These are phyloP conservation scores for Prenolepis imparis DNA, from an alignment of 2,888 invertebrate genomes.

Conservation along the genomic window DNA sequence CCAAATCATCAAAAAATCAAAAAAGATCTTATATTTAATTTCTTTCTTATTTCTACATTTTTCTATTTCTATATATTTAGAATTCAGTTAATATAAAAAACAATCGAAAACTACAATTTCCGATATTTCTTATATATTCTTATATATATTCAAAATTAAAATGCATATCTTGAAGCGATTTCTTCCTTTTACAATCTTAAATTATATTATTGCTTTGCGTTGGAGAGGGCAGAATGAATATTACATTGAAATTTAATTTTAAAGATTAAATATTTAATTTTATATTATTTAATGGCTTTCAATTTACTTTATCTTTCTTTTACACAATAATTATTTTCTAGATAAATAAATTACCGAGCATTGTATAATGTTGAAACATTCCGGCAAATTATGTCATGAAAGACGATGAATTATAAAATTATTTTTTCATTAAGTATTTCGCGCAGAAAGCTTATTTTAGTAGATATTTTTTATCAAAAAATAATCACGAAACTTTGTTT, in stretches of 20 bases:
- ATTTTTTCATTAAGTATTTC: constrained; percentile 16
- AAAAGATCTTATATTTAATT: not conserved
- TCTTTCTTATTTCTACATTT: not conserved
- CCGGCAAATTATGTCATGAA: not conserved
- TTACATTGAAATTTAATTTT: not conserved
- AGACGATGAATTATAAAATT: not conserved
- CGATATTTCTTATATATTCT: not conserved
- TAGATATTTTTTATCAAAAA: constrained; percentile 8
- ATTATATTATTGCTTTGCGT: not conserved
- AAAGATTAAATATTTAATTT: constrained; percentile 11
- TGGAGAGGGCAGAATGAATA: not conserved
- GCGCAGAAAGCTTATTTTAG: not conserved
- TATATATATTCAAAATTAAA: not conserved
- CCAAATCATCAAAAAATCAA: not conserved
- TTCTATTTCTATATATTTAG: not conserved
- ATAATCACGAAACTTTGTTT: not conserved
- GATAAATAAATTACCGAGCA: not conserved
- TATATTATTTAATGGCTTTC: not conserved
- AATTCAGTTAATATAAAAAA: not conserved
- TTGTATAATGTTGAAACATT: constrained; percentile 5
- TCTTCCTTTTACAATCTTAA: not conserved
- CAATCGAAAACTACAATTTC: not conserved
- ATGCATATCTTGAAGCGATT: not conserved
- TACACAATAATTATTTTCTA: not conserved
- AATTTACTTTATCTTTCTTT: not conserved